Conservation (phyloP, 1,140 invertebrate genomes). For the Trypoxylus dichotomus region DNA sequence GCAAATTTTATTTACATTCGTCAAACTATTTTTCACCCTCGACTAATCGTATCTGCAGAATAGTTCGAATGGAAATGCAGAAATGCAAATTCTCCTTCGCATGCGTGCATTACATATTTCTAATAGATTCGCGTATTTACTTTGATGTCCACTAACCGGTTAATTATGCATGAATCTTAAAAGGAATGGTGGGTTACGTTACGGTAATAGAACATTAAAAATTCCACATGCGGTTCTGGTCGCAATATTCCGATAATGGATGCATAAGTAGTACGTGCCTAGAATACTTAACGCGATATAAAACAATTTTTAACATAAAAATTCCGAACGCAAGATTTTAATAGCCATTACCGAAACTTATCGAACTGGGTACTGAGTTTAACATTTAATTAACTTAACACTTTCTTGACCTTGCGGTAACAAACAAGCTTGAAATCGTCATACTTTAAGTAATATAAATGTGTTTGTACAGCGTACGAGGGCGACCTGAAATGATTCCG, state of each 20-base stretch:
- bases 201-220: conserved; percentile 11
- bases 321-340: background rate
- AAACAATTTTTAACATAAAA: background rate
- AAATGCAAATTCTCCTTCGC: background rate
- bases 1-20: background rate
- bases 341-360: background rate
- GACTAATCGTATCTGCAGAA: background rate
- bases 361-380: background rate
- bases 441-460: no score
- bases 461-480: no score
- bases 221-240: background rate
- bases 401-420: no score
- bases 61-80: background rate
- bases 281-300: background rate
- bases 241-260: conserved; percentile 3
- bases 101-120: background rate
- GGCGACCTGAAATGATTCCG: no score
- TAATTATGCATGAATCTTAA: conserved; percentile 12
- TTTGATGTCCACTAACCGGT: conserved; percentile 9
- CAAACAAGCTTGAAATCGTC: no score
- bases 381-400: no score
- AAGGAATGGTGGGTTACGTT: background rate
- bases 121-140: conserved; percentile 2
- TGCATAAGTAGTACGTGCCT: background rate
- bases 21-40: background rate